Base-by-base conservation (phyloP, 1,140 invertebrate genomes). In the Hesperophylax magnus region DNA sequence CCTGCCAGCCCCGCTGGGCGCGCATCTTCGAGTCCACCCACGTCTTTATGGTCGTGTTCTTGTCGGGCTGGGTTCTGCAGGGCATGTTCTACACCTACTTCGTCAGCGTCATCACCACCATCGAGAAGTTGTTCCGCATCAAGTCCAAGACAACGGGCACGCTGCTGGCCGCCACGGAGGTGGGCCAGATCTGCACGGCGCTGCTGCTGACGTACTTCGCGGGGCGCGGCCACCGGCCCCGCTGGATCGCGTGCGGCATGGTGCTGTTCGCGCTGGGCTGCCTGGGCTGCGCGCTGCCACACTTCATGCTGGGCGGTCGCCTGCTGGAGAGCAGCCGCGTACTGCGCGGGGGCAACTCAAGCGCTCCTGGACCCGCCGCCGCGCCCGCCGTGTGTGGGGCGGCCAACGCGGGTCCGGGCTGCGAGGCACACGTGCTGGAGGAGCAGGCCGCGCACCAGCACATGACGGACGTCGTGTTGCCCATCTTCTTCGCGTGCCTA, bases 71-170 rank as follows among this genome's bases (percentile, higher is more conserved):
- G 93, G 95, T 98, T 0, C 90, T 98, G 14, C 96, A 97, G 88
- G 97, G 97, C 39, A 97, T 98, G 95, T 98, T 96, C 87, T 96
- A 96, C 88, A 98, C 97, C 22, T 99, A 99, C 88, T 97, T 99
- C 87, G 97, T 98, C 39, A 97, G 96, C 85, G 97, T 98, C 77
- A 97, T 99, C 86, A 99, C 98, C 31, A 99, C 97, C 9, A 96
- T 99, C 54, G 98, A 99, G 89, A 98, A 98, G 90, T 91, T 98
- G 47, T 99, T 98, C 87, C 96, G 97, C 91, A 96, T 99, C 63
- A 97, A 98, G 85, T 98, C 97, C 72, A 97, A 97, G 87, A 97
- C 97, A 7, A 98, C 97, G 0, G 98, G 97, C 0, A 93, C 97
- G 58, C 94, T 99, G 83, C 94, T 98, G 91, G 97, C 96, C 76